phyloP scores from a whole-genome alignment of 2,797 vertebrate genomes.

The Masticophis lateralis region DNA sequence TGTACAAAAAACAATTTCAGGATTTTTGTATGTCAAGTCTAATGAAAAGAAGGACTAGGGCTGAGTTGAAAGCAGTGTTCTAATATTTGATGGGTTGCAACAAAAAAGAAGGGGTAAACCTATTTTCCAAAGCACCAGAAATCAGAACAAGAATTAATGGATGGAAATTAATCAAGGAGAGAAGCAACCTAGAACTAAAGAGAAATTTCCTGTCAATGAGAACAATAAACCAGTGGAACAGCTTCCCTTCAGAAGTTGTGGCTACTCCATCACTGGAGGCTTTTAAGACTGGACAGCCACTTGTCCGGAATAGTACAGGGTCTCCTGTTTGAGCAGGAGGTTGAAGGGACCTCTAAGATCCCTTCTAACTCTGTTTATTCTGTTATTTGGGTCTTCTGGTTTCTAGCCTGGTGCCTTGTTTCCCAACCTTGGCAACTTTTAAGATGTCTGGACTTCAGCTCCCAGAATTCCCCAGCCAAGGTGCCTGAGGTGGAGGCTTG shows the following conservation, averaged over 20 bases:
- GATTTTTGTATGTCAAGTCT: not conserved
- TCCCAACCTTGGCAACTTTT: not conserved
- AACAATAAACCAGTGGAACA: not conserved
- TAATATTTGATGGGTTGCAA: not conserved
- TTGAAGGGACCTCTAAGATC: not conserved
- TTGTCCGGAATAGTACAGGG: not conserved
- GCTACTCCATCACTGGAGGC: not conserved
- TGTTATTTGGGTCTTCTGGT: not conserved
- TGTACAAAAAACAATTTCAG: not conserved
- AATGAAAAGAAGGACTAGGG: not conserved
- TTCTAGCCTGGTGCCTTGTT: not conserved
- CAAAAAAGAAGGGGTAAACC: not conserved
- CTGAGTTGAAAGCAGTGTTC: not conserved
- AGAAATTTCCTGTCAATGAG: not conserved
- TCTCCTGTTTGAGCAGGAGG: not conserved
- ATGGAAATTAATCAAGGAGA: not conserved
- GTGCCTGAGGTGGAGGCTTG: not conserved
- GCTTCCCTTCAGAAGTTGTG: not conserved
- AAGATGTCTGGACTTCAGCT: not conserved
- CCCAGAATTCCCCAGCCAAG: not conserved
- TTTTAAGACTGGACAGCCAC: not conserved
- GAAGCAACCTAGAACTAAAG: not conserved
- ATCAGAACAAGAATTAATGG: not conserved
- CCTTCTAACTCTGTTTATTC: not conserved
- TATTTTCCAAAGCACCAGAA: not conserved